Evolutionary conservation across 2,888 invertebrate species (phyloP), one percentile per base, ranked within the genome.

Genomic region (Creontiades dilutus): DNA sequence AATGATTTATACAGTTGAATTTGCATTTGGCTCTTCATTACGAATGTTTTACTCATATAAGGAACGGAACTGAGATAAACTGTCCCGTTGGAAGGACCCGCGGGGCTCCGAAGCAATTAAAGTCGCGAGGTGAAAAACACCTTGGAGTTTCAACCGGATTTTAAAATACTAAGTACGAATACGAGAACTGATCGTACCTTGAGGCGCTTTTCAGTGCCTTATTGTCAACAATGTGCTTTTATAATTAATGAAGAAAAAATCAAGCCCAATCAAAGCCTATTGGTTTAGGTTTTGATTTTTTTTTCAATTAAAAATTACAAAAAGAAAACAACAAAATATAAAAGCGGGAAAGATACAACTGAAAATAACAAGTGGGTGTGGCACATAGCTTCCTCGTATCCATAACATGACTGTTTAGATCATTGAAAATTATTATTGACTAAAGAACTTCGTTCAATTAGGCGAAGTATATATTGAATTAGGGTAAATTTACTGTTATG

Each of bases 21-120:
- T 52, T 52, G 52, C 52, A 52, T 52, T 52, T 52, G 52, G 52
- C 52, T 52, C 52, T 52, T 52, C 52, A 52, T 52, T 52, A 52
- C 52, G 52, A 12, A 52, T 52, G 52, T 52, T 52, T 52, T 52
- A 52, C 52, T 52, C 52, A 52, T 52, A 52, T 52, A 52, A 52
- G 52, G 52, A 52, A 52, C 11, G 52, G 52, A 37, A 37, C 37
- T 37, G 37, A 37, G 37, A 52, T 52, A 52, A 52, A 52, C 5
- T 16, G 52, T 52, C 13, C 16, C 16, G 52, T 52, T 37, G 52
- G 52, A 52, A 52, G 16, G 11, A 14, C 52, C 14, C 3, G 52
- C 1, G 13, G 11, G 52, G 16, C 16, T 52, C 16, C 52, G 52
- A 52, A 52, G 13, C 52, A 52, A 52, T 52, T 52, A 52, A 52